Evolutionary conservation across 2,888 invertebrate genomes (phyloP), one percentile per base, ranked within the genome.

Genomic region (Chrysolina oricalcia): DNA sequence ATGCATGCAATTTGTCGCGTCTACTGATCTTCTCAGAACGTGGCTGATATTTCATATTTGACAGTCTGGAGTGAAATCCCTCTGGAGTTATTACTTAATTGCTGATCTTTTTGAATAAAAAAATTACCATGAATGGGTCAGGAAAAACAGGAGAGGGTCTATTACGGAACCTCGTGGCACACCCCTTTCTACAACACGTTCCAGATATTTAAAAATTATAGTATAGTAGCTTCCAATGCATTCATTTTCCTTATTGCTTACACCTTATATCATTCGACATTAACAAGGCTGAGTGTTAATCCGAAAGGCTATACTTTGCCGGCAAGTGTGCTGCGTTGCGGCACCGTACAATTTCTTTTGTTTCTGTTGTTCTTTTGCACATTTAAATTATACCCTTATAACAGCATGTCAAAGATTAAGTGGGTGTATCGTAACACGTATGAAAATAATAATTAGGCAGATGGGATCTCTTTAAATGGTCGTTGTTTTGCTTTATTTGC

Each of bases 361-460:
- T 77, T 78, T 79, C 78, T 73, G 70, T 65, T 76, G 73, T 78
- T 76, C 46, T 77, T 81, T 79, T 77, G 79, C 78, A 63, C 79
- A 76, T 81, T 79, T 81, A 81, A 81, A 81, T 81, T 81, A 81
- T 81, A 81, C 80, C 80, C 80, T 80, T 81, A 81, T 81, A 81
- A 79, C 80, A 74, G 75, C 82, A 81, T 82, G 83, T 83, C 83
- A 82, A 82, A 83, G 84, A 84, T 84, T 83, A 84, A 84, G 82
- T 83, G 83, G 84, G 84, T 83, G 84, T 83, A 83, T 81, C 83
- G 80, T 83, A 83, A 83, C 83, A 83, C 84, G 84, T 84, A 84
- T 81, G 83, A 83, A 84, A 84, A 84, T 80, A 84, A 84, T 84
- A 83, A 84, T 84, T 84, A 83, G 81, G 79, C 79, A 82, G 84